Conservation (phyloP, 1,140 invertebrate species). For the Drosophila neocordata region DNA sequence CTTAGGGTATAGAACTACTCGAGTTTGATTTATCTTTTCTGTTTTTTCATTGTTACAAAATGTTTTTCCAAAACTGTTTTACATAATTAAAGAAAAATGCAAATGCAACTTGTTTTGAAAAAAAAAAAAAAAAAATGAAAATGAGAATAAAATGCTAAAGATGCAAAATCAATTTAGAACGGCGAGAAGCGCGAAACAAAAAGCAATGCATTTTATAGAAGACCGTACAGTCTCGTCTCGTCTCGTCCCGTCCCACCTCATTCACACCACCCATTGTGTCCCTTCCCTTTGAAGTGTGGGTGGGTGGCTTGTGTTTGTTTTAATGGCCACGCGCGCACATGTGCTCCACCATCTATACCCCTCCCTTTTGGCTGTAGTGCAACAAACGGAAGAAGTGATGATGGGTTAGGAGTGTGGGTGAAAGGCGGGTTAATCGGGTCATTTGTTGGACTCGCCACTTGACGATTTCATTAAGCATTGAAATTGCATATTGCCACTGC, state of each 20-base stretch:
- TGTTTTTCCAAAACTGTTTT: constrained; percentile 34
- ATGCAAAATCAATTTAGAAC: constrained; percentile 47
- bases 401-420: neutral
- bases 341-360: constrained; percentile 1
- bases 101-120: constrained; percentile 30
- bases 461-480: constrained; percentile 59
- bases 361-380: neutral
- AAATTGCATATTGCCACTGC: constrained; percentile 49
- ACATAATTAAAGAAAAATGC: constrained; percentile 30
- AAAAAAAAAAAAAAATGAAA: too few species aligned
- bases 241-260: neutral
- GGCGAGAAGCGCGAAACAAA: neutral
- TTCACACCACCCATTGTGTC: neutral
- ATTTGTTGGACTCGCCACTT: constrained; percentile 35
- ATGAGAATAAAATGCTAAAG: constrained; percentile 26
- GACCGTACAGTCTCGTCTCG: too few species aligned
- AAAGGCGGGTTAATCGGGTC: constrained; percentile 9
- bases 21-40: neutral
- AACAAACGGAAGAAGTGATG: constrained; percentile 1
- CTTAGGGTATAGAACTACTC: too few species aligned
- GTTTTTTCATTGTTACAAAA: constrained; percentile 23
- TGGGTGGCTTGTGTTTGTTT: constrained; percentile 61
- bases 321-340: constrained; percentile 65
- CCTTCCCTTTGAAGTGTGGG: constrained; percentile 37
- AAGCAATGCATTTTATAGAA: constrained; percentile 30